Conservation (phyloP, 2,888 invertebrate species). For the Drosophila pseudotalamancana region DNA sequence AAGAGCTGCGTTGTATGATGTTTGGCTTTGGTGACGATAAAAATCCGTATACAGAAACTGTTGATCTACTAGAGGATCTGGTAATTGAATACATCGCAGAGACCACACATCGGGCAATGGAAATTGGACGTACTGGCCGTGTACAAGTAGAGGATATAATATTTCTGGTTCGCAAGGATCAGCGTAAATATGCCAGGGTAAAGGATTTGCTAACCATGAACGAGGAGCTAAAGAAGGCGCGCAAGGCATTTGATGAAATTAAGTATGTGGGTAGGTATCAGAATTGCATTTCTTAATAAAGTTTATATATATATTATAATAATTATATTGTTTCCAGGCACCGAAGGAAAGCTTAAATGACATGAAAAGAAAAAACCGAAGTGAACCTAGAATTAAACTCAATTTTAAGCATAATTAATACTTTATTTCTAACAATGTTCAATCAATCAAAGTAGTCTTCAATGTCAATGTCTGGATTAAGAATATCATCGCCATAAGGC, state of each 20-base stretch:
- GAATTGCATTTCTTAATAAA: neutral
- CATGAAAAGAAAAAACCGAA: slow-evolving; percentile 53
- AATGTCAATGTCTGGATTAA: slow-evolving; percentile 98
- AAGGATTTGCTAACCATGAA: slow-evolving; percentile 99
- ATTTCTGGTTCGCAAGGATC: slow-evolving; percentile 97
- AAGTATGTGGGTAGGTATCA: slow-evolving; percentile 93
- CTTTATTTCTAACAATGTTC: slow-evolving; percentile 12
- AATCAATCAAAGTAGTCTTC: slow-evolving; percentile 98
- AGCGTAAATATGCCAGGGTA: slow-evolving; percentile 97
- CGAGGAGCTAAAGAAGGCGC: slow-evolving; percentile 98
- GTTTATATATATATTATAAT: neutral
- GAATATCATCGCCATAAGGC: slow-evolving; percentile 94
- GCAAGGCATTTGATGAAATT: slow-evolving; percentile 99
- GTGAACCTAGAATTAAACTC: slow-evolving; percentile 14
- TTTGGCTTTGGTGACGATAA: slow-evolving; percentile 99
- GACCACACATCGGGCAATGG: slow-evolving; percentile 97
- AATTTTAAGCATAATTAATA: slow-evolving; percentile 11
- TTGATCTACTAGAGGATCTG: slow-evolving; percentile 98
- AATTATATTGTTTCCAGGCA: slow-evolving; percentile 68
- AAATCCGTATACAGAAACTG: slow-evolving; percentile 99
- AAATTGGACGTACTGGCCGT: slow-evolving; percentile 97
- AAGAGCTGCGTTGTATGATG: slow-evolving; percentile 98
- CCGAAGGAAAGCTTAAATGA: slow-evolving; percentile 83
- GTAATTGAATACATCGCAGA: slow-evolving; percentile 99
- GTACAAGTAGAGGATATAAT: slow-evolving; percentile 99